Percentiles rank a stretch among this genome's conserved stretches.
Evolutionary conservation across 2,113 vertebrate species (phyloP).

Genomic region (Cariama cristata): DNA sequence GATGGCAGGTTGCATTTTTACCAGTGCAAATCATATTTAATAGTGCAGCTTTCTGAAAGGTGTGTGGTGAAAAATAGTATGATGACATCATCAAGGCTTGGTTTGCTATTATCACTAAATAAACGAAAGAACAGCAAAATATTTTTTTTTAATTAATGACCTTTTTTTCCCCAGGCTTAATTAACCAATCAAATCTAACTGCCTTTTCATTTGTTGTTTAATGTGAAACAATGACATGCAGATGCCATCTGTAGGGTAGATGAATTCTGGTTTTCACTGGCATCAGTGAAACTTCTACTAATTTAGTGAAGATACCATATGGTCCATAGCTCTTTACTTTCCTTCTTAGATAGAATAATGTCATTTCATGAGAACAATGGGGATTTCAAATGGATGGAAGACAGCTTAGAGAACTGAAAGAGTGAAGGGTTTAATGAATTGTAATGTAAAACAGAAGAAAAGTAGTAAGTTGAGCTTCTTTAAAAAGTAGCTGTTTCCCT

Average conservation of each 20-base stretch:
- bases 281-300: slow-evolving; percentile 13
- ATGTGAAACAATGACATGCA: neutral
- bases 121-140: neutral
- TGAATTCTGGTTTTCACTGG: slow-evolving; percentile 21
- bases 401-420: slow-evolving; percentile 48
- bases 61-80: neutral
- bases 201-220: neutral
- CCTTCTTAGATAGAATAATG: neutral
- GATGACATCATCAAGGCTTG: neutral
- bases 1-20: neutral
- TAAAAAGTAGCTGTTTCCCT: slow-evolving; percentile 16
- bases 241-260: neutral
- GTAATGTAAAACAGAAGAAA: slow-evolving; percentile 34
- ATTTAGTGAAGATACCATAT: neutral
- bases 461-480: slow-evolving; percentile 34
- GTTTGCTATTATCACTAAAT: neutral
- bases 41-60: neutral
- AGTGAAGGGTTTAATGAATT: slow-evolving; percentile 50
- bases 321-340: neutral
- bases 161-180: neutral
- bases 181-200: neutral
- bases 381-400: slow-evolving; percentile 4
- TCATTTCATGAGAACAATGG: neutral
- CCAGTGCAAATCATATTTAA: neutral
- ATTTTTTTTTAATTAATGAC: neutral